Percentiles rank a stretch among this genome's conserved stretches.
Evolutionary conservation across 2,797 vertebrate species (phyloP).

Genomic region (Dicrostonyx torquatus): DNA sequence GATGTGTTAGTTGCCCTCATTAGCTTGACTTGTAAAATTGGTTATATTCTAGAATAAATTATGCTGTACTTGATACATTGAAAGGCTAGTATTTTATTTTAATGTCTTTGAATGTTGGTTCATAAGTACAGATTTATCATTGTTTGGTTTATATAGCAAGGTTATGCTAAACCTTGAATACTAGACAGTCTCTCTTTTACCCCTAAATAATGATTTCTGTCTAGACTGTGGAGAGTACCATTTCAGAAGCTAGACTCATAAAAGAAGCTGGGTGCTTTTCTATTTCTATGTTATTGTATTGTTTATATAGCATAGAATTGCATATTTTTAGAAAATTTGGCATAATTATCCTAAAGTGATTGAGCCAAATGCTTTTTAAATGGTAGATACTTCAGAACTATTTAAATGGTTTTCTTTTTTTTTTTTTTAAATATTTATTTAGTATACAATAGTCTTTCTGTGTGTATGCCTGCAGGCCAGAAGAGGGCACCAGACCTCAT

Average conservation of each 20-base stretch:
- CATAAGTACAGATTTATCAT: background rate
- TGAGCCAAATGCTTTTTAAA: background rate
- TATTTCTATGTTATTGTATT: background rate
- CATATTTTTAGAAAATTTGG: background rate
- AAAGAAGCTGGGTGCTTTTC: background rate
- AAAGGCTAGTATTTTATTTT: background rate
- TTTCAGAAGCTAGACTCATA: background rate
- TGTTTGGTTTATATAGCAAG: background rate
- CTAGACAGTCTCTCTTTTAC: too few relatives aligned
- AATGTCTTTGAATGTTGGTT: background rate
- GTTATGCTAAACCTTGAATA: background rate
- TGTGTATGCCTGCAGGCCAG: too few relatives aligned
- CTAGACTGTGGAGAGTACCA: background rate
- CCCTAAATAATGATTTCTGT: background rate
- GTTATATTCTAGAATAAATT: background rate
- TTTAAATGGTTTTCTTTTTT: background rate
- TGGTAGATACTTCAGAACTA: background rate
- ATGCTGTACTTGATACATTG: background rate
- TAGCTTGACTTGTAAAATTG: background rate
- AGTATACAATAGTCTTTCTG: too few relatives aligned
- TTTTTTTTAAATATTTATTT: too few relatives aligned
- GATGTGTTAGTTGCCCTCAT: background rate
- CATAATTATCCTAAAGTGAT: constrained; percentile 29
- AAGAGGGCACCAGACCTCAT: too few relatives aligned
- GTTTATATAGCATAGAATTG: background rate